These are phyloP conservation scores for Thaleichthys pacificus DNA, from an alignment of 2,797 vertebrate genomes.

Conservation along the genomic window DNA sequence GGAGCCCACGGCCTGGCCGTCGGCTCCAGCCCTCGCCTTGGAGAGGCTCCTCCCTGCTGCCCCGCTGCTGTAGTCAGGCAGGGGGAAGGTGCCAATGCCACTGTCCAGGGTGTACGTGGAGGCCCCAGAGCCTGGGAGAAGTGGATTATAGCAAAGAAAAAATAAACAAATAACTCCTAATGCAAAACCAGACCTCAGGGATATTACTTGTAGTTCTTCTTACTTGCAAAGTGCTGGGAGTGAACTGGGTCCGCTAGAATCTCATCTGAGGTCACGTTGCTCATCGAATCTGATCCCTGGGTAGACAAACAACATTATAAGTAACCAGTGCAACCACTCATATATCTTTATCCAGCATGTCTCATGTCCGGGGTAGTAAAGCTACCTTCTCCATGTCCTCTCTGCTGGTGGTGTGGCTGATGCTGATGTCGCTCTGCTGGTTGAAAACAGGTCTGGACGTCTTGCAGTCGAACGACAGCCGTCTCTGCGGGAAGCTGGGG, in stretches of 20 bases:
- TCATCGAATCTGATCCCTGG: constrained; percentile 74
- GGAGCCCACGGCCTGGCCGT: constrained; percentile 73
- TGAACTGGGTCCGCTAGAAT: constrained; percentile 81
- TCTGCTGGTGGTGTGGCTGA: constrained; percentile 79
- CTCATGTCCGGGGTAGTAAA: too few relatives aligned
- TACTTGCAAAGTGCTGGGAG: constrained; percentile 87
- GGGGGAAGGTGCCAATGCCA: constrained; percentile 94
- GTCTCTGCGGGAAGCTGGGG: constrained; percentile 79
- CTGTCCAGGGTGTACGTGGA: constrained; percentile 95
- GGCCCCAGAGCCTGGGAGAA: constrained; percentile 81
- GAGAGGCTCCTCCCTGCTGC: constrained; percentile 83
- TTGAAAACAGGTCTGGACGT: constrained; percentile 71
- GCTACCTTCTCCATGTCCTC: constrained; percentile 70
- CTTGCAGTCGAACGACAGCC: constrained; percentile 81
- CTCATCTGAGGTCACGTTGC: constrained; percentile 83
- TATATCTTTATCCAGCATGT: neutral
- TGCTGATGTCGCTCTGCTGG: constrained; percentile 80
- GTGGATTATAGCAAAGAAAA: neutral
- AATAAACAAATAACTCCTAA: neutral
- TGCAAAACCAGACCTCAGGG: neutral
- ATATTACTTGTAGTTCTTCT: constrained; percentile 21
- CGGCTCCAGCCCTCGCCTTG: constrained; percentile 79
- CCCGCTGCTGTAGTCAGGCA: constrained; percentile 87
- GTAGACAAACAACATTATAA: constrained; percentile 4
- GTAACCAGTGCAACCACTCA: neutral